Base-by-base conservation (phyloP, 2,113 vertebrate species). In the Calypte anna region DNA sequence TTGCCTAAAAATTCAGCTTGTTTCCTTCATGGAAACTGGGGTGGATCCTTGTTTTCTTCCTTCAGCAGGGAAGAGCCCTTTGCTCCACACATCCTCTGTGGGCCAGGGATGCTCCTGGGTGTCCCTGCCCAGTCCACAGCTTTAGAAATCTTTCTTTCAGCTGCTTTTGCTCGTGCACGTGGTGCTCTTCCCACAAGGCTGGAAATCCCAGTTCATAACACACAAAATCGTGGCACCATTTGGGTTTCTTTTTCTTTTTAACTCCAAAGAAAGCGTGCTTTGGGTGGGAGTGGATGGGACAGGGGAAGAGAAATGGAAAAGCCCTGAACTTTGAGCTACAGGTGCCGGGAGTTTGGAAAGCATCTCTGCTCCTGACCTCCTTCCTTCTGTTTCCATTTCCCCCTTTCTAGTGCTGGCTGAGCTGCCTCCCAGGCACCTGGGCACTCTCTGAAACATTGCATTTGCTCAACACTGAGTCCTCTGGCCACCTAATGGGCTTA, bases 311-410 rank as follows among this genome's bases (percentile, higher is more conserved):
- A 78, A 82, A 44, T 5, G 59, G 38, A 59, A 54, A 75, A 33
- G 31, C 15, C 48, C 48, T 70, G 33, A 70, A 61, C 44, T 57
- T 48, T 54, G 53, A 81, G 48, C 63, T 84, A 25, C 38, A 69
- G 48, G 58, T 70, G 51, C 10, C 0, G 0, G 27, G 33, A 5
- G 9, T 63, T 48, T 24, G 48, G 40, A 44, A 46, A 57, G 27
- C 0, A 0, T 30, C 25, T 68, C 53, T 22, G 62, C 46, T 43
- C 69, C 50, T 3, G 3, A 11, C 75, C 3, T 2, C 4, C 36
- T 33, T 48, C 64, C 57, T 61, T 0, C 0, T 30, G 30, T 17
- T 62, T 74, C 53, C 83, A 0, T 0, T 23, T 61, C 13, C 19
- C 10, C 36, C 12, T 43, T 74, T 68, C 44, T 69, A 16, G 7